phyloP scores from a whole-genome alignment of 2,888 invertebrate species.

The Tinea semifulvella region DNA sequence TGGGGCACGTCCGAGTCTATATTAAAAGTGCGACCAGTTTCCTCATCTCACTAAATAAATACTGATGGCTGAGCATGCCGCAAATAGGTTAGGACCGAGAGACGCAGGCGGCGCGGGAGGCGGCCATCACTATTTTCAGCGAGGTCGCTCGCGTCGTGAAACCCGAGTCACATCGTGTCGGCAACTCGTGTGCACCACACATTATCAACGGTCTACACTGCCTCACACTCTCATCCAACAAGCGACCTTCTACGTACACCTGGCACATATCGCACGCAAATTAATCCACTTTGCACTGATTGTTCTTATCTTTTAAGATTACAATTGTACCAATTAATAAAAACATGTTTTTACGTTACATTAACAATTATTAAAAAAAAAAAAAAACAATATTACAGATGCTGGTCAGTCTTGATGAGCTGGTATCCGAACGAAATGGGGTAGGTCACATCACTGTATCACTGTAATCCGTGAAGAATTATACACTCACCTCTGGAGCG shows the following conservation, averaged over 20 bases:
- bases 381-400: too few relatives aligned
- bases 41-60: slow-evolving; percentile 63
- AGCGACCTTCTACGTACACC: too few relatives aligned
- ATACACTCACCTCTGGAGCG: slow-evolving; percentile 61
- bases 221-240: too few relatives aligned
- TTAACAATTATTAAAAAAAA: slow-evolving; percentile 15
- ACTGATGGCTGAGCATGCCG: slow-evolving; percentile 52
- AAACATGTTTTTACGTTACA: slow-evolving; percentile 16
- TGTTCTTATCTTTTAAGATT: slow-evolving; percentile 3
- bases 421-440: slow-evolving; percentile 1
- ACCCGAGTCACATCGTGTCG: slow-evolving; percentile 50
- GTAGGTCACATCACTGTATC: not conserved
- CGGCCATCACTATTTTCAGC: slow-evolving; percentile 58
- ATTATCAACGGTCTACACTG: too few relatives aligned
- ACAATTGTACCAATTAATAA: not conserved
- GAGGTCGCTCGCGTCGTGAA: slow-evolving; percentile 55
- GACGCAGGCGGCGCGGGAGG: slow-evolving; percentile 21
- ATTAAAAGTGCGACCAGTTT: slow-evolving; percentile 53
- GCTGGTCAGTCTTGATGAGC: too few relatives aligned
- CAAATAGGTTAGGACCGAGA: slow-evolving; percentile 53
- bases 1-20: slow-evolving; percentile 51
- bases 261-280: not conserved
- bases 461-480: slow-evolving; percentile 28
- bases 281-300: not conserved
- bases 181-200: slow-evolving; percentile 23